Percentiles rank a stretch among this genome's conserved stretches.
Evolutionary conservation across 37 sponge, comb jelly and placozoan species (phyloP).

Genomic region (Hexactinellida sp.): DNA sequence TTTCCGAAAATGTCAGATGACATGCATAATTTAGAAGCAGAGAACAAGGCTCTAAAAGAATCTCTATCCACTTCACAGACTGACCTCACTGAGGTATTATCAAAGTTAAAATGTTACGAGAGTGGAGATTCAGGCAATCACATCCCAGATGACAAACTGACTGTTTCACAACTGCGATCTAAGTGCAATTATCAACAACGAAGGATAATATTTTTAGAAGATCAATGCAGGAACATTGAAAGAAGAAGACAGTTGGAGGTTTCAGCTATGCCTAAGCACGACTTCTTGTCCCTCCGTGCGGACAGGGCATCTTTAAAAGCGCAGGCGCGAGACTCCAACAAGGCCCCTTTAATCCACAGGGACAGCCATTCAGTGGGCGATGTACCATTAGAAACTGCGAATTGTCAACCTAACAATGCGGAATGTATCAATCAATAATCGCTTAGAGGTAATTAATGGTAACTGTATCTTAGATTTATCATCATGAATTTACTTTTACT

Average conservation of each 20-base stretch:
- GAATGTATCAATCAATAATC: no score
- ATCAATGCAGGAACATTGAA: background rate
- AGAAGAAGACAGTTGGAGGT: background rate
- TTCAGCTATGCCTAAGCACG: background rate
- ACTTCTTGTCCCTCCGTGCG: background rate
- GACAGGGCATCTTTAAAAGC: background rate
- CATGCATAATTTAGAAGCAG: background rate
- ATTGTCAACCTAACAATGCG: no score
- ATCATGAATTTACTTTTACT: no score
- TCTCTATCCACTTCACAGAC: background rate
- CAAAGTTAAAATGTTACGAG: background rate
- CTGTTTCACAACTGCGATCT: background rate
- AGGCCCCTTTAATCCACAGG: background rate
- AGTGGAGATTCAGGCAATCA: background rate
- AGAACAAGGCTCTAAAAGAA: background rate
- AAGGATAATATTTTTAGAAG: background rate
- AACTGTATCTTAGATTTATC: no score
- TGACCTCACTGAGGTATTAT: background rate
- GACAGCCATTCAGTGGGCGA: no score
- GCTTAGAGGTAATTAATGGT: no score
- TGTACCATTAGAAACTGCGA: no score
- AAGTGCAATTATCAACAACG: background rate
- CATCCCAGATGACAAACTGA: background rate
- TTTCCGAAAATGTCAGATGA: background rate
- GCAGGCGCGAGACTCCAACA: background rate